A percentile compares a stretch with the other conserved stretches of the same genome.
phyloP scores from a whole-genome alignment of 2,797 vertebrate genomes.

The Strix occidentalis region DNA sequence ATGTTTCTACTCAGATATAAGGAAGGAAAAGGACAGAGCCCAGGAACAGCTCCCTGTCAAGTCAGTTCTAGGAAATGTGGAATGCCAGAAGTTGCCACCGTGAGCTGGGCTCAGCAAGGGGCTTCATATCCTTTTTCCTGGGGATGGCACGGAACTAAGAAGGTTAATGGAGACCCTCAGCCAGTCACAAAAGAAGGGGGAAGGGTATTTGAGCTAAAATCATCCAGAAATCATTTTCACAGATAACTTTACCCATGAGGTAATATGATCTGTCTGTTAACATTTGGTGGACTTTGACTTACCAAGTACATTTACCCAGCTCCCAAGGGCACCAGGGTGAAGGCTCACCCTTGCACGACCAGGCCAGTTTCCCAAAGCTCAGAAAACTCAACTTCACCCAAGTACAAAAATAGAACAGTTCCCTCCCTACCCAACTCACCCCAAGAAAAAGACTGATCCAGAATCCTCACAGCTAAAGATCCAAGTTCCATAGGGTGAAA shows the following conservation, averaged over 20 bases:
- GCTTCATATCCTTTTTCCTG: background rate
- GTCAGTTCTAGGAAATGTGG: background rate
- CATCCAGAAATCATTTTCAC: background rate
- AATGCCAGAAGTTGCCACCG: background rate
- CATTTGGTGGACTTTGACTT: background rate
- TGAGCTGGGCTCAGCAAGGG: background rate
- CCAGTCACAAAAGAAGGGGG: background rate
- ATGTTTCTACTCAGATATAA: conserved; percentile 18
- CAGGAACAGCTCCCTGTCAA: background rate
- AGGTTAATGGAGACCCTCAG: background rate
- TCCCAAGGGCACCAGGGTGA: background rate
- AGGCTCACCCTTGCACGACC: background rate
- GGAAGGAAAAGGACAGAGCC: background rate
- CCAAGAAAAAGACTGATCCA: background rate
- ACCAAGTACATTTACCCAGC: background rate
- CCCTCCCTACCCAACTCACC: background rate
- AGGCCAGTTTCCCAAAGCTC: background rate
- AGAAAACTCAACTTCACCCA: background rate
- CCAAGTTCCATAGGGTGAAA: fast-evolving
- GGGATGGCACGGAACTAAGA: background rate
- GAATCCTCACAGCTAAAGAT: background rate
- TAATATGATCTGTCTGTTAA: background rate
- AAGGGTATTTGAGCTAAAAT: background rate
- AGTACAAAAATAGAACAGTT: background rate
- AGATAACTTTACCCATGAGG: background rate